Evolutionary conservation across 2,797 vertebrate species (phyloP).

Genomic region (Monodelphis domestica): DNA sequence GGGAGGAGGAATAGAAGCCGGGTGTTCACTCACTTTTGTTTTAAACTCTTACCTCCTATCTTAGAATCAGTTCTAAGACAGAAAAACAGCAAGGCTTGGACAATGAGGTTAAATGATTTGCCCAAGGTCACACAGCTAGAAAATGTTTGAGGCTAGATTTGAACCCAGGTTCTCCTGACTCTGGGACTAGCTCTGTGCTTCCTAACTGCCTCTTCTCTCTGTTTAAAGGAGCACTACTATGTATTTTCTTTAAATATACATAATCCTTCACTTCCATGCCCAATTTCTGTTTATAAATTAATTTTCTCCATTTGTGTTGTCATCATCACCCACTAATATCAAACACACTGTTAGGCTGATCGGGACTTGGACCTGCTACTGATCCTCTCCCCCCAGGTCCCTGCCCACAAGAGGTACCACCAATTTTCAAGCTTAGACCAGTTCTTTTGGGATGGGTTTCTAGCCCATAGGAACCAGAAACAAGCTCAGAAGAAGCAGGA

Average conservation of each 20-base stretch:
- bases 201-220: no score
- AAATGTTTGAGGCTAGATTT: no score
- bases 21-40: background rate
- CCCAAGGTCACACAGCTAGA: no score
- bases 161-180: no score
- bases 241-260: background rate
- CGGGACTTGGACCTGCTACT: background rate
- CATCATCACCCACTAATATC: background rate
- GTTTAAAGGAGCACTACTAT: background rate
- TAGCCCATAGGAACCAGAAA: background rate
- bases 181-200: no score
- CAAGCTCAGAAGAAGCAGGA: background rate
- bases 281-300: background rate
- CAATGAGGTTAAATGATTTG: no score
- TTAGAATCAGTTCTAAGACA: no score
- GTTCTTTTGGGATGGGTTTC: background rate
- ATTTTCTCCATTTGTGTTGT: background rate
- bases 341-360: background rate
- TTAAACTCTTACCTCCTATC: no score
- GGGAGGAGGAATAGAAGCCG: background rate
- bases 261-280: background rate
- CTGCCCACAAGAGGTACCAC: background rate
- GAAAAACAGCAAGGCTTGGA: no score
- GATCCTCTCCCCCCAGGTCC: background rate
- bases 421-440: background rate